Percentiles rank a stretch among this genome's conserved stretches.
phyloP scores from a whole-genome alignment of 1,140 invertebrate species.

The Trichogramma pretiosum region DNA sequence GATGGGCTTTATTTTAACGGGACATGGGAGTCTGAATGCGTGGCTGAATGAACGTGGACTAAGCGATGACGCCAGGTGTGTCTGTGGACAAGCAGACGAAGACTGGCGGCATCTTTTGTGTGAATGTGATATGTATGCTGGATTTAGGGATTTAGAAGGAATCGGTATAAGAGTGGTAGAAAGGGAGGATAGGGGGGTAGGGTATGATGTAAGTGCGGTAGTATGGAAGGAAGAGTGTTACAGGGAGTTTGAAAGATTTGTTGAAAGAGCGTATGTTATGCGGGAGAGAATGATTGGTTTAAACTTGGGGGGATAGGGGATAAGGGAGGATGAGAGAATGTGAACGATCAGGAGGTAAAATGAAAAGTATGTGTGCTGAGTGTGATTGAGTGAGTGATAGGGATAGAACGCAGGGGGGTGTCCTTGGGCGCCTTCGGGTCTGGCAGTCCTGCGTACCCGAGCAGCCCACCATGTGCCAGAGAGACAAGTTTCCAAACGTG shows the following conservation, averaged over 20 bases:
- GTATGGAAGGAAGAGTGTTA: background rate
- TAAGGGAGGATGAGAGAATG: background rate
- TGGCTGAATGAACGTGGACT: background rate
- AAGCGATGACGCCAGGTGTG: background rate
- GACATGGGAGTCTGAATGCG: background rate
- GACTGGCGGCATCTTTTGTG: background rate
- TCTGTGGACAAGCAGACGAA: background rate
- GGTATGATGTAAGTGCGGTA: too few species aligned
- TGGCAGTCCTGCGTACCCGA: background rate
- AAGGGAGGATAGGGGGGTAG: background rate
- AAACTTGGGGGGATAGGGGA: background rate
- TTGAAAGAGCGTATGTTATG: background rate
- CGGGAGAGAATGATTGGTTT: background rate
- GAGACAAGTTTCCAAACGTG: too few species aligned
- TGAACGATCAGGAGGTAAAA: background rate
- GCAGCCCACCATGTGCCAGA: too few species aligned
- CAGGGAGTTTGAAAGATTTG: too few species aligned
- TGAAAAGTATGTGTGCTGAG: background rate
- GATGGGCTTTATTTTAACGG: conserved; percentile 7
- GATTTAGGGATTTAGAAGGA: background rate
- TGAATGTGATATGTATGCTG: background rate
- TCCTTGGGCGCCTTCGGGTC: too few species aligned
- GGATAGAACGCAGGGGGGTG: background rate
- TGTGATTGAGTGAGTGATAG: background rate
- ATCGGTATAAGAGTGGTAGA: background rate